Evolutionary conservation across 2,113 vertebrate species (phyloP).

Genomic region (Strix aluco): DNA sequence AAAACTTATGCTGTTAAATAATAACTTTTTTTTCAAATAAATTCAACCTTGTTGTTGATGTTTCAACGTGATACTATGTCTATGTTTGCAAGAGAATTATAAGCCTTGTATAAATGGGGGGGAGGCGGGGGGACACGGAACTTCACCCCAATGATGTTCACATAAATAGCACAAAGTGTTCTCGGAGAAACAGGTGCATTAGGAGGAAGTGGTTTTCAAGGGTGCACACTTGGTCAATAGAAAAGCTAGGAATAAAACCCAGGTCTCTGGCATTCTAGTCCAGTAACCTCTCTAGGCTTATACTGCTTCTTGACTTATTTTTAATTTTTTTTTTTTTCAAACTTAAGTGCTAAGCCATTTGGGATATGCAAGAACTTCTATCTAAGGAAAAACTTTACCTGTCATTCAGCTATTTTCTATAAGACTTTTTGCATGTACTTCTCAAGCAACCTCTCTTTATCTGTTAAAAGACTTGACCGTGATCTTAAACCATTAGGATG

Average conservation of each 20-base stretch:
- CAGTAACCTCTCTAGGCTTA: background rate
- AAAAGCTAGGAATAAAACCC: constrained; percentile 22
- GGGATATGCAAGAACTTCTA: background rate
- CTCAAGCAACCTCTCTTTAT: background rate
- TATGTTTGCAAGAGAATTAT: background rate
- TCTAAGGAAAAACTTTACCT: background rate
- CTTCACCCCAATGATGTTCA: background rate
- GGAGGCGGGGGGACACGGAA: too few relatives aligned
- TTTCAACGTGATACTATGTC: background rate
- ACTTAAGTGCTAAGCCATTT: background rate
- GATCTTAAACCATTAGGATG: constrained; percentile 42
- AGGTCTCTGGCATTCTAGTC: background rate
- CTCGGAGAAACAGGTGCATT: background rate
- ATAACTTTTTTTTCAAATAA: background rate
- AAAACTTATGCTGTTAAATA: background rate
- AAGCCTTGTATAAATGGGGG: background rate
- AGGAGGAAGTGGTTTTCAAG: constrained; percentile 56
- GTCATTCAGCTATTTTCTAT: background rate
- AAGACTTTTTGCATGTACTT: background rate
- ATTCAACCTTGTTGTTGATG: background rate
- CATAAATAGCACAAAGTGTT: background rate
- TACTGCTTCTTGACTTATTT: background rate
- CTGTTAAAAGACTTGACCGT: background rate
- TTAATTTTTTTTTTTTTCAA: background rate
- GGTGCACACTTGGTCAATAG: background rate